Conservation (phyloP, 2,113 vertebrate species). For the Anoplopoma fimbria region DNA sequence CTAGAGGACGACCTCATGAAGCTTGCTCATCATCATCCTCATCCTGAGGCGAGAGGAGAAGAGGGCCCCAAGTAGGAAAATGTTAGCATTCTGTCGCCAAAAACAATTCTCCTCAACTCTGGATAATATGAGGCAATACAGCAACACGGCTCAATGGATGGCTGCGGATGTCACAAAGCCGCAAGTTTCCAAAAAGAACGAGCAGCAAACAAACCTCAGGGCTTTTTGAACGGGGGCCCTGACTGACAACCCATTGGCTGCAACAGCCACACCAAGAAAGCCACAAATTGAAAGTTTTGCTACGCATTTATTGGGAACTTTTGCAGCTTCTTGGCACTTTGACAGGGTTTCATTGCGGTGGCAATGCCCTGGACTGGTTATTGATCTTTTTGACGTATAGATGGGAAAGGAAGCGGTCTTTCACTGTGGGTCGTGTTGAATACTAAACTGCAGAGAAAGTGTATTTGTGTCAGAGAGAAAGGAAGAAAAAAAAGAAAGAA, state of each 20-base stretch:
- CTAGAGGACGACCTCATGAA: conserved; percentile 40
- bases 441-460: conserved; percentile 70
- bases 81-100: conserved; percentile 82
- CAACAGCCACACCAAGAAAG: conserved; percentile 81
- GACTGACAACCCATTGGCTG: conserved; percentile 84
- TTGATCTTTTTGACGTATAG: conserved; percentile 76
- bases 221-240: conserved; percentile 79
- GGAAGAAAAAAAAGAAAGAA: conserved; percentile 15
- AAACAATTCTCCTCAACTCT: conserved; percentile 84
- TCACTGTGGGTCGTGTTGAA: conserved; percentile 54
- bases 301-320: conserved; percentile 84
- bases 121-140: conserved; percentile 87
- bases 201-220: conserved; percentile 85
- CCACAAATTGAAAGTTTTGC: conserved; percentile 87
- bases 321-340: conserved; percentile 75
- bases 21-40: conserved; percentile 62
- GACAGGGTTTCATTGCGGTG: conserved; percentile 76
- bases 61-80: conserved; percentile 80
- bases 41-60: conserved; percentile 32
- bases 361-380: conserved; percentile 61
- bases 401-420: conserved; percentile 69
- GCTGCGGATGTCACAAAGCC: conserved; percentile 85
- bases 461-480: conserved; percentile 44
- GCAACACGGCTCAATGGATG: conserved; percentile 82
- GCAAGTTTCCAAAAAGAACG: conserved; percentile 87